These are phyloP conservation scores for Acestrorhynchus altus DNA, from an alignment of 2,797 vertebrate genomes.

Conservation along the genomic window DNA sequence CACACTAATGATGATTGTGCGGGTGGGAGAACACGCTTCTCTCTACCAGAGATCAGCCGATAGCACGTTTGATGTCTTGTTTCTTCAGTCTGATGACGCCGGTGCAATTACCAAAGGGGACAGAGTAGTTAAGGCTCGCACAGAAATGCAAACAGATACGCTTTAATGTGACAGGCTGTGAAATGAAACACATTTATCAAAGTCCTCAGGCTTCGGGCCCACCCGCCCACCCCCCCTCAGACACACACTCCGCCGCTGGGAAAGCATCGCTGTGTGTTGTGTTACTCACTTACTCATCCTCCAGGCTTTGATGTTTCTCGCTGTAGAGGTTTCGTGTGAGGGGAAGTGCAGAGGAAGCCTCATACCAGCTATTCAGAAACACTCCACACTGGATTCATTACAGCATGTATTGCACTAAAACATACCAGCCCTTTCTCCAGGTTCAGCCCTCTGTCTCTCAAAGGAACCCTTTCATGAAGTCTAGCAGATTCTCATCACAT, in stretches of 20 bases:
- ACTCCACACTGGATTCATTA: neutral
- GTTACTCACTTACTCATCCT: slow-evolving; percentile 5
- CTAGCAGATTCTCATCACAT: no score
- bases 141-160: neutral
- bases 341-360: neutral
- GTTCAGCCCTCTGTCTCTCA: neutral
- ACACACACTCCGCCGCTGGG: neutral
- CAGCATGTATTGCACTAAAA: neutral
- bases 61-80: slow-evolving; percentile 13
- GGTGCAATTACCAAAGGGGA: slow-evolving; percentile 16
- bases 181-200: slow-evolving; percentile 29
- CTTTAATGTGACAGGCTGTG: slow-evolving; percentile 21
- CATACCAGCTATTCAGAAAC: neutral
- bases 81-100: slow-evolving; percentile 10
- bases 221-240: neutral
- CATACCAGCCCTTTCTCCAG: neutral
- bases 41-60: neutral
- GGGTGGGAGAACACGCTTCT: neutral
- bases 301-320: slow-evolving; percentile 9
- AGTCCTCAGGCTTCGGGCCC: neutral
- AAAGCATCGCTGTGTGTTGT: neutral
- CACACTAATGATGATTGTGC: neutral
- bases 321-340: neutral
- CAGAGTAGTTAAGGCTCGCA: slow-evolving; percentile 5
- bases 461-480: neutral